These are phyloP conservation scores for Cyphomyrmex costatus DNA, from an alignment of 1,140 invertebrate genomes.

Conservation along the genomic window DNA sequence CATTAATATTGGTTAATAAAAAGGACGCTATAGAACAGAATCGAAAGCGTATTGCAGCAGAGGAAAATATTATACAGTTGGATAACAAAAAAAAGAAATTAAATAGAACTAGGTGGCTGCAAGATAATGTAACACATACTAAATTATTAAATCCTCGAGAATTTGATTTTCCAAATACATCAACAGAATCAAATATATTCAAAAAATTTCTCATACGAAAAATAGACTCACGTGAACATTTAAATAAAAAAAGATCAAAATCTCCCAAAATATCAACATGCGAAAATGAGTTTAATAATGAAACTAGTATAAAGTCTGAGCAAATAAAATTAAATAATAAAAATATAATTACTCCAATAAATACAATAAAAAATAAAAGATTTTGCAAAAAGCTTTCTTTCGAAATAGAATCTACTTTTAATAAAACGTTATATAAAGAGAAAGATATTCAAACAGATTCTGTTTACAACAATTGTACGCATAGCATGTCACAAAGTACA, in stretches of 20 bases:
- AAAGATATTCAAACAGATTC: not conserved
- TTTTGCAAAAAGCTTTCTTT: not conserved
- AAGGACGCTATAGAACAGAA: not conserved
- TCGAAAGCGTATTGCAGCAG: not conserved
- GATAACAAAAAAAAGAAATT: slow-evolving; percentile 17
- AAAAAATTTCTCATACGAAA: not conserved
- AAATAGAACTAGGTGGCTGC: slow-evolving; percentile 2
- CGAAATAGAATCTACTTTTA: not conserved
- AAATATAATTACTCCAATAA: not conserved
- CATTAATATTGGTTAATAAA: not conserved
- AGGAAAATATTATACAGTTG: not conserved
- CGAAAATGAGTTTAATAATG: slow-evolving; percentile 5
- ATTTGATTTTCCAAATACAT: not conserved
- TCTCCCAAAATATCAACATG: not conserved
- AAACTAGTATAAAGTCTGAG: not conserved
- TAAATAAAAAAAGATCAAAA: slow-evolving; percentile 27
- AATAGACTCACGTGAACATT: slow-evolving; percentile 35
- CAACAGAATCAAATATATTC: slow-evolving; percentile 5
- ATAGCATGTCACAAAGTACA: not conserved
- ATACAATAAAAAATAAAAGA: not conserved
- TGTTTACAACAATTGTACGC: not conserved
- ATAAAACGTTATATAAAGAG: not conserved
- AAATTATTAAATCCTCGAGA: not conserved
- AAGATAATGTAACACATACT: not conserved
- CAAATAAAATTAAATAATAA: not conserved